These are phyloP conservation scores for Sphaerodactylus townsendi DNA, from an alignment of 2,113 vertebrate species.

Conservation along the genomic window DNA sequence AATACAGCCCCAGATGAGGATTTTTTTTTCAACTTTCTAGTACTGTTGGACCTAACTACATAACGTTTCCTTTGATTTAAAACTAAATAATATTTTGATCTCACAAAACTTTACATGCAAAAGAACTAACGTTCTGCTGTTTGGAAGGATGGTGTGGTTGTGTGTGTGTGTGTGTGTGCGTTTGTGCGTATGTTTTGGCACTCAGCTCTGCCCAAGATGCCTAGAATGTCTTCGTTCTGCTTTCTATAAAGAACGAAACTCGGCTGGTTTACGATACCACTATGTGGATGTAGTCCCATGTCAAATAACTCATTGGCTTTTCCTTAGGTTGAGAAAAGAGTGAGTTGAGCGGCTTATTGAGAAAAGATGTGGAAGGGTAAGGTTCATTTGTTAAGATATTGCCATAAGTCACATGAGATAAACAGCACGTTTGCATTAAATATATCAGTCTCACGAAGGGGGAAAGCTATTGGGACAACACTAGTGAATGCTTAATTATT, in stretches of 20 bases:
- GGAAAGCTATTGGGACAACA: background rate
- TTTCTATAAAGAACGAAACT: background rate
- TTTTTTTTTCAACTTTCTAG: slow-evolving; percentile 73
- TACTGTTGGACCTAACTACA: slow-evolving; percentile 70
- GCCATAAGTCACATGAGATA: background rate
- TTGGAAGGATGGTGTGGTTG: slow-evolving; percentile 35
- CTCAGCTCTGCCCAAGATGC: slow-evolving; percentile 35
- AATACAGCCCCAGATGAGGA: slow-evolving; percentile 91
- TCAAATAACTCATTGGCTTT: background rate
- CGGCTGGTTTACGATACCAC: background rate
- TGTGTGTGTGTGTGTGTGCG: too few relatives aligned
- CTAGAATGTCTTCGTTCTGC: slow-evolving; percentile 23
- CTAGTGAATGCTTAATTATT: background rate
- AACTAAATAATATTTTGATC: slow-evolving; percentile 76
- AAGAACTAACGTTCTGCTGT: slow-evolving; percentile 60
- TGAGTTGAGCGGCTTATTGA: slow-evolving; percentile 7
- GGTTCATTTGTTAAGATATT: background rate
- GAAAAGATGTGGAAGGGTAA: background rate
- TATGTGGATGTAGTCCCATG: background rate
- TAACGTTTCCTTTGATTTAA: slow-evolving; percentile 74
- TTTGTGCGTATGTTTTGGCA: too few relatives aligned
- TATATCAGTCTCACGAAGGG: slow-evolving; percentile 6
- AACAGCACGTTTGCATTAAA: background rate
- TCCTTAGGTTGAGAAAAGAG: slow-evolving; percentile 3
- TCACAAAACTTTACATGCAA: slow-evolving; percentile 61